Percentiles rank a stretch among this genome's conserved stretches.
Evolutionary conservation across 2,888 invertebrate genomes (phyloP).

Genomic region (Ceratothoa steindachneri): DNA sequence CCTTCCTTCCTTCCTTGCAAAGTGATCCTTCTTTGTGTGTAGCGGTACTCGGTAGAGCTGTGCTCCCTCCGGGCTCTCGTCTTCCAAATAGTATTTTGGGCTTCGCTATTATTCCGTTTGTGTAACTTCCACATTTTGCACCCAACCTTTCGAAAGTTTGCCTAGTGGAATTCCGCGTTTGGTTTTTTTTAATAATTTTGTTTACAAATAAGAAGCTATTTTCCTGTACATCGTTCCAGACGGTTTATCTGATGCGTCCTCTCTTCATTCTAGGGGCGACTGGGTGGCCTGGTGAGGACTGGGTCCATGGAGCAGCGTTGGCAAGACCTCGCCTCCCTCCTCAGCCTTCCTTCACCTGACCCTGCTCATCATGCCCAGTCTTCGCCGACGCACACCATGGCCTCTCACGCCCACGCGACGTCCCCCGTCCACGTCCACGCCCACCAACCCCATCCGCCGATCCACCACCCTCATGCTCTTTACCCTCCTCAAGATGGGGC

Average conservation of each 20-base stretch:
- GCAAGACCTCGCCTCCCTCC: slow-evolving; percentile 73
- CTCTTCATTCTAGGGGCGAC: slow-evolving; percentile 35
- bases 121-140: no score
- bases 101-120: no score
- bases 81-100: no score
- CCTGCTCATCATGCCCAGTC: slow-evolving; percentile 48
- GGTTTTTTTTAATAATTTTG: no score
- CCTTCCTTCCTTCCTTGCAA: no score
- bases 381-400: slow-evolving; percentile 53
- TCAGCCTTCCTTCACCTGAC: slow-evolving; percentile 63
- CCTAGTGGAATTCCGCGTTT: no score
- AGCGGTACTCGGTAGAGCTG: no score
- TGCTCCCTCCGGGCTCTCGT: no score
- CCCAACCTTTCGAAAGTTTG: no score
- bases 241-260: neutral
- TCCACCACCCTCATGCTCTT: slow-evolving; percentile 52
- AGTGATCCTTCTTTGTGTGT: no score
- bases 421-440: slow-evolving; percentile 49
- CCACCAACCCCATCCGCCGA: slow-evolving; percentile 48
- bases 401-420: slow-evolving; percentile 36
- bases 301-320: slow-evolving; percentile 48
- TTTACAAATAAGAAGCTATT: no score
- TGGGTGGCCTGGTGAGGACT: slow-evolving; percentile 46
- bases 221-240: no score
- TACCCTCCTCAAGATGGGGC: slow-evolving; percentile 51